phyloP scores from a whole-genome alignment of 2,888 invertebrate genomes.

The Stenurella melanura region DNA sequence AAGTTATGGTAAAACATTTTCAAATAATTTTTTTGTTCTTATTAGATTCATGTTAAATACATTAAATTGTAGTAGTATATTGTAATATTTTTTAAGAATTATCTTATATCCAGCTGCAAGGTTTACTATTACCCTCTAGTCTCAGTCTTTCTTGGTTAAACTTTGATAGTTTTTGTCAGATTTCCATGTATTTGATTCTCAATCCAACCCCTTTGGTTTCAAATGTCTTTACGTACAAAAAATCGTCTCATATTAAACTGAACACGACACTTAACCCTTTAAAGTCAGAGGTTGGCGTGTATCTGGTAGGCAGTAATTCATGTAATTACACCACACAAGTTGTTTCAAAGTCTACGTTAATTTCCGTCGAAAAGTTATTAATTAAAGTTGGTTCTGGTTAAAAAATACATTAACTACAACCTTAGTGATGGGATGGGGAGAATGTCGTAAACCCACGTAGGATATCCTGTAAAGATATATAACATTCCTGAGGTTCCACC shows the following conservation, averaged over 20 bases:
- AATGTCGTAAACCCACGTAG: background rate
- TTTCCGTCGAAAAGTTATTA: constrained; percentile 18
- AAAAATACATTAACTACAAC: background rate
- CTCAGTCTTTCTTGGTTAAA: background rate
- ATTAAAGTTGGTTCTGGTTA: constrained; percentile 16
- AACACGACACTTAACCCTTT: constrained; percentile 20
- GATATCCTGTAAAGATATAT: constrained; percentile 16
- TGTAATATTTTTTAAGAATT: no score
- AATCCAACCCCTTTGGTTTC: constrained; percentile 1
- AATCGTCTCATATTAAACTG: constrained; percentile 13
- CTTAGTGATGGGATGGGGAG: constrained; percentile 9
- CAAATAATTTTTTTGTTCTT: no score
- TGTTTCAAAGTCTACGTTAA: constrained; percentile 25
- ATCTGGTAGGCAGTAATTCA: constrained; percentile 5
- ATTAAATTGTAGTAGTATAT: no score
- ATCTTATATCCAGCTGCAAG: no score
- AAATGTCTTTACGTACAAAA: background rate
- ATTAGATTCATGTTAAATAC: no score
- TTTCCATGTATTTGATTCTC: background rate
- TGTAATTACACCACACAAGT: constrained; percentile 36
- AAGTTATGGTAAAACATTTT: no score
- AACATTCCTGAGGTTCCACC: background rate
- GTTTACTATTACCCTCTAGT: no score
- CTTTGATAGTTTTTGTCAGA: background rate
- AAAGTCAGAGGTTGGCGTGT: constrained; percentile 4